Evolutionary conservation across 2,797 vertebrate genomes (phyloP), one percentile per base, ranked within the genome.

Genomic region (Myripristis murdjan): DNA sequence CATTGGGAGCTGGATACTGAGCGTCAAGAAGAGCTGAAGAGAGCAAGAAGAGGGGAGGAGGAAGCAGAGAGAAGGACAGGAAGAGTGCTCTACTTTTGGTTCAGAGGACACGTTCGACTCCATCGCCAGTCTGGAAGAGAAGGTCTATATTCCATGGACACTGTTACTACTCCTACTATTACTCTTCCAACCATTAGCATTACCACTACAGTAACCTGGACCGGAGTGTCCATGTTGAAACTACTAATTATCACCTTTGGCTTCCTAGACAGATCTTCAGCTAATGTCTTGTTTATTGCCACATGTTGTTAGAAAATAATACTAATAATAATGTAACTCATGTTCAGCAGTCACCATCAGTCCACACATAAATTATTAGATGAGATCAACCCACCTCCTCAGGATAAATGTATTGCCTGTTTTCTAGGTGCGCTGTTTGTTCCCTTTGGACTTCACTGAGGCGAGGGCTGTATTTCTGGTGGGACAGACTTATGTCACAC

Each of bases 1-100:
- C 88, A 97, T 98, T 18, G 97, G 98, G 98, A 99, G 76, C 89
- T 99, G 75, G 97, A 99, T 84, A 84, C 91, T 26, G 97, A 99
- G 85, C 96, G 95, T 23, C 98, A 99, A 47, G 87, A 89, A 8
- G 97, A 99, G 83, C 81, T 98, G 70, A 96, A 95, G 91, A 95
- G 93, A 64, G 92, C 93, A 6, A 92, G 96, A 81, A 93, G 86
- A 73, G 95, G 87, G 49, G 96, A 97, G 60, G 96, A 97, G 43
- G 97, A 98, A 47, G 97, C 97, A 72, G 96, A 69, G 98, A 99
- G 83, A 95, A 94, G 18, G 95, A 93, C 64, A 94, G 96, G 86
- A 99, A 99, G 83, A 97, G 94, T 12, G 94, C 97, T 8, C 91
- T 98, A 24, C 95, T 98, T 99, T 99, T 88, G 97, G 96, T 64